Evolutionary conservation across 37 sponge, comb jelly and placozoan species (phyloP), one percentile per base, ranked within the genome.

Genomic region (Tethya wilhelma): DNA sequence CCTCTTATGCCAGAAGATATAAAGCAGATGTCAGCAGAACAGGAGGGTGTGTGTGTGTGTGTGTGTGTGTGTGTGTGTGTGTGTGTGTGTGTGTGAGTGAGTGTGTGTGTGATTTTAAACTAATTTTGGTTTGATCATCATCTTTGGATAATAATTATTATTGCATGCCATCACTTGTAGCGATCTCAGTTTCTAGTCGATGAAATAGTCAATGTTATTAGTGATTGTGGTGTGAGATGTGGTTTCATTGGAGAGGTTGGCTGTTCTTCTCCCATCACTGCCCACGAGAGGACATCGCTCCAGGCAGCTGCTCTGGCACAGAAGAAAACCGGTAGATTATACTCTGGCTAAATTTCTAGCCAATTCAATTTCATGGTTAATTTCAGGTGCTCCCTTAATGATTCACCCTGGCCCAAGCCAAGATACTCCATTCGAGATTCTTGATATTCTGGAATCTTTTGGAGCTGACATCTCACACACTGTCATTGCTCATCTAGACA

Each of bases 221-320:
- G n/a, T n/a, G n/a, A n/a, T n/a, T n/a, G 59, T 70, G n/a, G n/a
- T n/a, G 73, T 86, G 39, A 79, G 79, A 55, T 83, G 88, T 79
- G 92, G 92, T 0, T 41, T 92, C 66, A 92, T 92, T 55, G 92
- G 92, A 64, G 92, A 92, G 70, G 60, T 92, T 25, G 92, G 92
- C 32, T 87, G 87, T 37, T 92, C 92, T 22, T 75, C 44, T 31
- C 92, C 92, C 0, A 63, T 92, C 31, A 79, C 84, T 4, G 69
- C 43, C 0, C 36, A 28, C 57, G 92, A 92, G 80, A 66, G 32
- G 23, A 79, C 39, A 64, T 62, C 76, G 23, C 80, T 92, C 11
- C 74, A 75, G 37, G 92, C 89, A 38, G 84, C 87, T 23, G 92
- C 88, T 32, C 37, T 26, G 20, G 88, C 92, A 28, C 92, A 87